These are phyloP conservation scores for Tigriopus japonicus DNA, from an alignment of 1,140 invertebrate genomes.

Conservation along the genomic window DNA sequence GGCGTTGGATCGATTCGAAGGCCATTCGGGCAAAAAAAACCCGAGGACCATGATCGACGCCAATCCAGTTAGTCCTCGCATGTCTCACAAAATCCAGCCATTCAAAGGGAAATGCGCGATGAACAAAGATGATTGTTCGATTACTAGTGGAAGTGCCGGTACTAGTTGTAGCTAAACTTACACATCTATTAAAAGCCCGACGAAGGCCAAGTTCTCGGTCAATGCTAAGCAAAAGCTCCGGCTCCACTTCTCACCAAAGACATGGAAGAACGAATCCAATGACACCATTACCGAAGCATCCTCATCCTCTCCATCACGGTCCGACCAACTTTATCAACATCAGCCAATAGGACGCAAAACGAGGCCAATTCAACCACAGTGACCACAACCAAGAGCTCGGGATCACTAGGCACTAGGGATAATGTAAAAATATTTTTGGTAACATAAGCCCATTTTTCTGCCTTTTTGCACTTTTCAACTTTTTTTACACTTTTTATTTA, in stretches of 20 bases:
- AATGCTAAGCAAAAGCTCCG: neutral
- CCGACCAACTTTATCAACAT: neutral
- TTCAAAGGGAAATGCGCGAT: neutral
- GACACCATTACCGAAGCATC: neutral
- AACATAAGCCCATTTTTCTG: no score
- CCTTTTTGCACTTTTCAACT: no score
- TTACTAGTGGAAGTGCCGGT: neutral
- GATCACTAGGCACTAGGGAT: no score
- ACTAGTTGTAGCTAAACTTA: neutral
- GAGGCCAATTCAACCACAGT: no score
- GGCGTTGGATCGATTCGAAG: no score
- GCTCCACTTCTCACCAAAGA: neutral
- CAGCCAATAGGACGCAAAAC: neutral
- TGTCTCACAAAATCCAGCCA: slow-evolving; percentile 2
- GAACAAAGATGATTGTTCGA: neutral
- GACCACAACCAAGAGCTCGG: no score
- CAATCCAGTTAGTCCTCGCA: neutral
- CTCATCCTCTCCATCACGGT: neutral
- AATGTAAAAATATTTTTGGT: no score
- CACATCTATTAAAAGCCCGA: neutral
- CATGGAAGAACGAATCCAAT: neutral
- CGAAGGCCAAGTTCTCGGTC: neutral
- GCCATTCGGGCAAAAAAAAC: no score
- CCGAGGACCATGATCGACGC: no score
- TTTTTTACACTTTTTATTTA: no score